phyloP scores from a whole-genome alignment of 2,113 vertebrate species.

The Phoxinus phoxinus region DNA sequence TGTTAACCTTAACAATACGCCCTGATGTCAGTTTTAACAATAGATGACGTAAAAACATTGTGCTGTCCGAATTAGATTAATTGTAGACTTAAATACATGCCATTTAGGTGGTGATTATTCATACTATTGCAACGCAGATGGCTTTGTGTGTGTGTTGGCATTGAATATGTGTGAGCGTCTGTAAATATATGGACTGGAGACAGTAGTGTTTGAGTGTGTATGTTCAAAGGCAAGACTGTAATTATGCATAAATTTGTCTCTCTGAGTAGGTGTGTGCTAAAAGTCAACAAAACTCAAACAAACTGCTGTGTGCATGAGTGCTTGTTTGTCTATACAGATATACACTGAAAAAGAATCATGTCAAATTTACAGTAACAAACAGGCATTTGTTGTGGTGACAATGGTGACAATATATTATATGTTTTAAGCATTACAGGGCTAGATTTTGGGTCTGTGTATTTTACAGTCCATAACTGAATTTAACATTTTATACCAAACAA shows the following conservation, averaged over 20 bases:
- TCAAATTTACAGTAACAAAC: background rate
- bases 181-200: conserved; percentile 3
- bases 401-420: background rate
- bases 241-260: conserved; percentile 40
- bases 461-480: background rate
- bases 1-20: conserved; percentile 14
- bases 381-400: background rate
- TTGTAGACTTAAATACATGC: background rate
- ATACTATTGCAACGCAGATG: conserved; percentile 24
- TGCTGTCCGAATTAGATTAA: background rate
- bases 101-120: conserved; percentile 28
- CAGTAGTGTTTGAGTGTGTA: conserved; percentile 21
- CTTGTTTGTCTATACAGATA: conserved; percentile 14
- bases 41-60: background rate
- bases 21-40: conserved; percentile 7
- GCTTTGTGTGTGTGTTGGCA: background rate
- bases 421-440: background rate
- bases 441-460: background rate
- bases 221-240: conserved; percentile 39
- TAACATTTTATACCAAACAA: too few species aligned
- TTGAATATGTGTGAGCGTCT: conserved; percentile 18
- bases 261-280: conserved; percentile 29
- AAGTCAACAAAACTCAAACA: conserved; percentile 30
- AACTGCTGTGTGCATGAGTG: background rate
- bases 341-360: background rate